A percentile compares a stretch with the other conserved stretches of the same genome.
phyloP scores from a whole-genome alignment of 1,140 invertebrate genomes.

The Bursaphelenchus mucronatus region DNA sequence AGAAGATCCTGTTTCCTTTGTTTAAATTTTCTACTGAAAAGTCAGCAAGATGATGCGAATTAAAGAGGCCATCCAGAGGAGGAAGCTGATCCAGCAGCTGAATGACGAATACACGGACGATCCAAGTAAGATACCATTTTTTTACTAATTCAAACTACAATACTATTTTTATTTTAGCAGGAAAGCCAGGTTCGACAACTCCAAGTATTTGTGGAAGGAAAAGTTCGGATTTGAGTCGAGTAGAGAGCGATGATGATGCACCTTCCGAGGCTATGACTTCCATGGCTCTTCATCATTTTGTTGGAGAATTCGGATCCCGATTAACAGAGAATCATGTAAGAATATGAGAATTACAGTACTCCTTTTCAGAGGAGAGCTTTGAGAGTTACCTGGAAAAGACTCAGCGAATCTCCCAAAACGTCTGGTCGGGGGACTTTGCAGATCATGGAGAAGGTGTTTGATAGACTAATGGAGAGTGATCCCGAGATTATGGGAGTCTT shows the following conservation, averaged over 20 bases:
- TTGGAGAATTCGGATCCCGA: constrained; percentile 35
- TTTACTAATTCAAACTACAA: constrained; percentile 20
- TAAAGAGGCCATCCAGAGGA: constrained; percentile 56
- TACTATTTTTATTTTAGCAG: constrained; percentile 18
- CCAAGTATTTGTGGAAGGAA: constrained; percentile 9
- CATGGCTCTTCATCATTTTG: constrained; percentile 45
- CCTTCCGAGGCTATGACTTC: constrained; percentile 30
- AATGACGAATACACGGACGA: constrained; percentile 53
- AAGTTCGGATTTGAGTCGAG: constrained; percentile 25
- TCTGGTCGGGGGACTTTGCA: constrained; percentile 55
- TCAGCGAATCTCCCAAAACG: constrained; percentile 56
- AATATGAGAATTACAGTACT: background rate
- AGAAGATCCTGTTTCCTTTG: no score
- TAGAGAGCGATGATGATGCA: constrained; percentile 28
- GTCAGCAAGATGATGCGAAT: constrained; percentile 58
- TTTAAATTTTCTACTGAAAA: background rate
- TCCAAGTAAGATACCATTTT: constrained; percentile 14
- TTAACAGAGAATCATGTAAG: constrained; percentile 32
- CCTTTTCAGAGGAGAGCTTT: constrained; percentile 50
- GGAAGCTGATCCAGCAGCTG: constrained; percentile 54
- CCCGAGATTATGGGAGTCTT: constrained; percentile 48
- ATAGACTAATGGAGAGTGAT: constrained; percentile 42
- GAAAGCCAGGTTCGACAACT: constrained; percentile 27
- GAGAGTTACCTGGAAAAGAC: constrained; percentile 56
- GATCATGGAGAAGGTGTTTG: constrained; percentile 59